These are phyloP conservation scores for Cataglyphis albicans DNA, from an alignment of 2,888 invertebrate species.

Conservation along the genomic window DNA sequence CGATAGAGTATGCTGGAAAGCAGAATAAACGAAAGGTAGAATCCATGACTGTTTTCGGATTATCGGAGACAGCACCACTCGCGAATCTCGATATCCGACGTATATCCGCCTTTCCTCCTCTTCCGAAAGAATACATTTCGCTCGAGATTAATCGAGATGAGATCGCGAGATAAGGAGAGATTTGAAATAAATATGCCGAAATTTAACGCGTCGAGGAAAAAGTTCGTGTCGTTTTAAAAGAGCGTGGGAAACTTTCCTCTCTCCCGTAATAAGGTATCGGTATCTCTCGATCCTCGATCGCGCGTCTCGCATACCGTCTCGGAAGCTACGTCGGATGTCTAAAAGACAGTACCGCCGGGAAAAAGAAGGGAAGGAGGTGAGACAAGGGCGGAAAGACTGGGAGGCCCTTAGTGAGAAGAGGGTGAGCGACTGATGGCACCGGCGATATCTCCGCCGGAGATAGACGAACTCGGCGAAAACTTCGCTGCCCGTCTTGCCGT, in stretches of 20 bases:
- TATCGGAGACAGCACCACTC: conserved; percentile 30
- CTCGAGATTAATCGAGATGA: background rate
- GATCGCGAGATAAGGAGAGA: conserved; percentile 8
- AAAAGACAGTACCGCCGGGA: background rate
- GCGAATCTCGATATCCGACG: conserved; percentile 31
- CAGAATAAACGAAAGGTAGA: conserved; percentile 45
- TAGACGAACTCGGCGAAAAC: conserved; percentile 72
- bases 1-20: conserved; percentile 47
- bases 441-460: conserved; percentile 74
- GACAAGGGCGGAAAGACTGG: background rate
- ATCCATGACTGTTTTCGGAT: conserved; percentile 19
- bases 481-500: conserved; percentile 72
- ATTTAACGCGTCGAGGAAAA: background rate
- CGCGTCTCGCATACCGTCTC: conserved; percentile 4
- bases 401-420: background rate
- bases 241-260: background rate
- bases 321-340: no score
- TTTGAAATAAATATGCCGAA: conserved; percentile 20
- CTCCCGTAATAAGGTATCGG: conserved; percentile 29
- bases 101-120: background rate
- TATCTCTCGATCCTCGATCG: conserved; percentile 26
- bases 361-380: conserved; percentile 1
- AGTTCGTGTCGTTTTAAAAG: background rate
- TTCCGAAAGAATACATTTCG: background rate
- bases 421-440: conserved; percentile 67